phyloP scores from a whole-genome alignment of 2,797 vertebrate species.

The Pachyuromys duprasi region DNA sequence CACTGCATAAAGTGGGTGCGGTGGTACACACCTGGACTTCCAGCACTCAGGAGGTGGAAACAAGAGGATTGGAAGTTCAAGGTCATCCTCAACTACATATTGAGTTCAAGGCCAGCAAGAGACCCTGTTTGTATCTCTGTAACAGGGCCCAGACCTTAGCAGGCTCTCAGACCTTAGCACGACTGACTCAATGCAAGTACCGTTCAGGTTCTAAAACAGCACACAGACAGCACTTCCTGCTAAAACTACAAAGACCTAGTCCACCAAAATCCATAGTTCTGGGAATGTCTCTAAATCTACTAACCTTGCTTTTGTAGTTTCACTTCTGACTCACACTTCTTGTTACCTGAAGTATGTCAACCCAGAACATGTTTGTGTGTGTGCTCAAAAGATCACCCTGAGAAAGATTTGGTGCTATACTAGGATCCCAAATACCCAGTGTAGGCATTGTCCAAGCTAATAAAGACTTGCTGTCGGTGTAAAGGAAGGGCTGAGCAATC shows the following conservation, averaged over 20 bases:
- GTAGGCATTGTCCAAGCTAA: neutral
- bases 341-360: neutral
- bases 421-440: neutral
- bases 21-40: neutral
- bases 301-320: neutral
- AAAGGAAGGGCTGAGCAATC: neutral
- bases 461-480: neutral
- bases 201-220: neutral
- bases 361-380: neutral
- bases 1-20: neutral
- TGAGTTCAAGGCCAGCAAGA: neutral
- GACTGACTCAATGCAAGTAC: neutral
- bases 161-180: neutral
- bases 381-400: neutral
- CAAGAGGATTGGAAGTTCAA: neutral
- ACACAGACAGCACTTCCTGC: neutral
- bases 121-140: neutral
- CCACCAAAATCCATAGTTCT: neutral
- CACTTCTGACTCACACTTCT: neutral
- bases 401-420: neutral
- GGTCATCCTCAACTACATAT: neutral
- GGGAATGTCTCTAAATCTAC: neutral
- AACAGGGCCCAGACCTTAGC: too few species aligned
- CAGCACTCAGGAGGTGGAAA: neutral
- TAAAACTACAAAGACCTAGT: neutral